These are phyloP conservation scores for Troides aeacus DNA, from an alignment of 2,888 invertebrate species.

Conservation along the genomic window DNA sequence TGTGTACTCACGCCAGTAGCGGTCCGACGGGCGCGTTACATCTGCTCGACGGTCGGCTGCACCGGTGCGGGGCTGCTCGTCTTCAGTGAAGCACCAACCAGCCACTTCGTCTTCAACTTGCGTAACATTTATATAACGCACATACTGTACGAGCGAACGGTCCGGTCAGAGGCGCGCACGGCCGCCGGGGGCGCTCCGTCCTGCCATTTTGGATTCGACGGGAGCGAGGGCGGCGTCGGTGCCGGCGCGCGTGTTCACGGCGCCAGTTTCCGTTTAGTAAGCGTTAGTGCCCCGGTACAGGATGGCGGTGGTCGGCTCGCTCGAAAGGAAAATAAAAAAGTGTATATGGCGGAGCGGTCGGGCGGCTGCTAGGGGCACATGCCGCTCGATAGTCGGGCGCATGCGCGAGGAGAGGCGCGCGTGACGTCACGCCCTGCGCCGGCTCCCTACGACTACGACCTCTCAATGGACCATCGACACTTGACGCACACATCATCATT, in stretches of 20 bases:
- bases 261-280: constrained; percentile 32
- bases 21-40: constrained; percentile 58
- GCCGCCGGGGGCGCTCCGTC: constrained; percentile 48
- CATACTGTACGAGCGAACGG: constrained; percentile 55
- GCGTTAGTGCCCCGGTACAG: constrained; percentile 36
- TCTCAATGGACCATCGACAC: constrained; percentile 44
- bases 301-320: constrained; percentile 58
- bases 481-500: constrained; percentile 39
- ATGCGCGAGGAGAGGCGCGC: constrained; percentile 61
- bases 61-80: constrained; percentile 52
- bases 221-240: constrained; percentile 42
- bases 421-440: constrained; percentile 69
- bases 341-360: constrained; percentile 65
- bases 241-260: constrained; percentile 35
- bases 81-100: constrained; percentile 52
- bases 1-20: constrained; percentile 59
- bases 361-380: constrained; percentile 73
- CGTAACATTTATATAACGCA: constrained; percentile 77
- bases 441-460: constrained; percentile 51
- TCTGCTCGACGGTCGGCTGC: constrained; percentile 58
- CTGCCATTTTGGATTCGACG: constrained; percentile 69
- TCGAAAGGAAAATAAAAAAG: constrained; percentile 73
- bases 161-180: constrained; percentile 56
- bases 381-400: constrained; percentile 77
- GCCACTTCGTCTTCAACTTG: constrained; percentile 66